A percentile compares a stretch with the other conserved stretches of the same genome.
Evolutionary conservation across 2,113 vertebrate species (phyloP).

Genomic region (Salvator merianae): DNA sequence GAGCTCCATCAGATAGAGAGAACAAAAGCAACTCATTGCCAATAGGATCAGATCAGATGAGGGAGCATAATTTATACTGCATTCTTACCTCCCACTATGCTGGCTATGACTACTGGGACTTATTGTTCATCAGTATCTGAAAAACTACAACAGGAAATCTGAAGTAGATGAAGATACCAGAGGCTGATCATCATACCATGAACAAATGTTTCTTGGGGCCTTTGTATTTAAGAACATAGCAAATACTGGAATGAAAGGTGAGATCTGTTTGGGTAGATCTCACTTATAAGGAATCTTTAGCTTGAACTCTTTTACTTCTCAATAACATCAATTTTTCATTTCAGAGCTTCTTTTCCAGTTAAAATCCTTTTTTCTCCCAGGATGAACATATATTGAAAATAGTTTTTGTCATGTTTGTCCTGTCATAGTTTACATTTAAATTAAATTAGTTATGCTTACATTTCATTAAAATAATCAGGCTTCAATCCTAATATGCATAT

Average conservation of each 20-base stretch:
- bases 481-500: too few relatives aligned
- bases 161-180: too few relatives aligned
- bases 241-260: too few relatives aligned
- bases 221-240: slow-evolving; percentile 22
- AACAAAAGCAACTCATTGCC: too few relatives aligned
- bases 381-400: background rate
- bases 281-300: slow-evolving; percentile 35
- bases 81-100: too few relatives aligned
- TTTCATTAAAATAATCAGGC: background rate
- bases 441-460: background rate
- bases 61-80: too few relatives aligned
- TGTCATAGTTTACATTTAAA: background rate
- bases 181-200: background rate
- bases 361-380: background rate
- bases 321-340: slow-evolving; percentile 26
- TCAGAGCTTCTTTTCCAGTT: slow-evolving; percentile 20
- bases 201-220: background rate
- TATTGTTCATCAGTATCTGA: too few relatives aligned
- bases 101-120: too few relatives aligned
- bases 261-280: too few relatives aligned
- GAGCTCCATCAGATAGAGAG: too few relatives aligned
- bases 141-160: too few relatives aligned
- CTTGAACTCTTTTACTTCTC: slow-evolving; percentile 37
- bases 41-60: too few relatives aligned
- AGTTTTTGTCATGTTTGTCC: background rate